Evolutionary conservation across 2,888 invertebrate genomes (phyloP).

Genomic region (Tachina lurida): DNA sequence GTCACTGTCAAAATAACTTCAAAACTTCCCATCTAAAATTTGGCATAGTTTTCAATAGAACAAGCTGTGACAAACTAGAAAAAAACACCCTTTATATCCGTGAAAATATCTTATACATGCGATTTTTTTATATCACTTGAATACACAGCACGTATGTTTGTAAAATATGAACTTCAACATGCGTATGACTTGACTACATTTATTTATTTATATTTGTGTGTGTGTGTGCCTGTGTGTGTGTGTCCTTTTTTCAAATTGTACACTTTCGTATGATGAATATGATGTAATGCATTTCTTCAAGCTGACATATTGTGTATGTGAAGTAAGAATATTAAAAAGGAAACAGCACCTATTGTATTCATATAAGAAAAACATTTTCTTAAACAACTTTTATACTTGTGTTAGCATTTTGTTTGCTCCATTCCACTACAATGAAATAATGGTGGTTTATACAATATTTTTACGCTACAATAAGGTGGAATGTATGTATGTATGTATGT

Average conservation of each 20-base stretch:
- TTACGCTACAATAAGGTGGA: constrained; percentile 18
- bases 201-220: background rate
- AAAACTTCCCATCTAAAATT: no score
- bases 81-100: background rate
- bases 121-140: constrained; percentile 22
- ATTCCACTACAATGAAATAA: constrained; percentile 23
- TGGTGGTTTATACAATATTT: background rate
- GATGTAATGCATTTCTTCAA: constrained; percentile 61
- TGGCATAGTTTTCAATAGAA: no score
- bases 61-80: no score
- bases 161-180: constrained; percentile 17
- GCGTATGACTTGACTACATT: background rate
- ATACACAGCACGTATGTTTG: background rate
- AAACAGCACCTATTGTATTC: constrained; percentile 3
- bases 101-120: constrained; percentile 44
- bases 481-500: background rate
- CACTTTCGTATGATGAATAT: constrained; percentile 30
- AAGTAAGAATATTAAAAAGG: constrained; percentile 41
- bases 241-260: no score
- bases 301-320: constrained; percentile 50
- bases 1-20: no score
- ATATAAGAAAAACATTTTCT: constrained; percentile 40
- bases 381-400: constrained; percentile 13
- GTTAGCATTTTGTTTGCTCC: background rate
- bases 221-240: background rate